Conservation (phyloP, 2,113 vertebrate species). For the Microcebus lehilahytsara region DNA sequence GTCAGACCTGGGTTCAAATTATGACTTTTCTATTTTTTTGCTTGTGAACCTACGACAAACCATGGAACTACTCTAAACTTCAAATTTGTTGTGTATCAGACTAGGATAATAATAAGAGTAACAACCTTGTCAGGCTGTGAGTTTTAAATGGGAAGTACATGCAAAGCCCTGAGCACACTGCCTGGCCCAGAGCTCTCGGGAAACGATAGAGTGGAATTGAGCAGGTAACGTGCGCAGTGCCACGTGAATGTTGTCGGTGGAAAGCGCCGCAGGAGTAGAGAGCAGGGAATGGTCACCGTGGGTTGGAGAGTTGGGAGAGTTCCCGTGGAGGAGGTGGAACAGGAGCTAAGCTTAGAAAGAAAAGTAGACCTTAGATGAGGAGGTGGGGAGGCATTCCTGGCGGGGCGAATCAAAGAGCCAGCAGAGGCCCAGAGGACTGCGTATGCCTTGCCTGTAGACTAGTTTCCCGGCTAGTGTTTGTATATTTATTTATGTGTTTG, state of each 20-base stretch:
- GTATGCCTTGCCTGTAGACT: background rate
- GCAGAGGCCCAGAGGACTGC: background rate
- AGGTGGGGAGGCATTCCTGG: background rate
- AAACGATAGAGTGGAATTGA: background rate
- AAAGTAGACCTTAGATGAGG: background rate
- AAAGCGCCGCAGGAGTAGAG: background rate
- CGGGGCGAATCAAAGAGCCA: background rate
- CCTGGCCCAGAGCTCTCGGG: background rate
- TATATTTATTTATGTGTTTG: background rate
- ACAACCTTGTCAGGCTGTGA: background rate
- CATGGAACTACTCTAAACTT: background rate
- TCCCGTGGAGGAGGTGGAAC: background rate
- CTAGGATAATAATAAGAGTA: background rate
- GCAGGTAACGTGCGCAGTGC: background rate
- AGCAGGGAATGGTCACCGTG: background rate
- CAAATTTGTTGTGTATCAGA: background rate
- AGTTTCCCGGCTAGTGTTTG: background rate
- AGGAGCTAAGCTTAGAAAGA: slow-evolving; percentile 27
- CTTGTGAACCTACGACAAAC: background rate
- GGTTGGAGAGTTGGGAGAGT: background rate
- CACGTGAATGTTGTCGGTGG: background rate
- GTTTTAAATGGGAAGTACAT: background rate
- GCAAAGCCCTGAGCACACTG: background rate
- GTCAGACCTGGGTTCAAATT: background rate
- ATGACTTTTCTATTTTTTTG: background rate